Evolutionary conservation across 2,797 vertebrate species (phyloP).

Genomic region (Esox masquinongy): DNA sequence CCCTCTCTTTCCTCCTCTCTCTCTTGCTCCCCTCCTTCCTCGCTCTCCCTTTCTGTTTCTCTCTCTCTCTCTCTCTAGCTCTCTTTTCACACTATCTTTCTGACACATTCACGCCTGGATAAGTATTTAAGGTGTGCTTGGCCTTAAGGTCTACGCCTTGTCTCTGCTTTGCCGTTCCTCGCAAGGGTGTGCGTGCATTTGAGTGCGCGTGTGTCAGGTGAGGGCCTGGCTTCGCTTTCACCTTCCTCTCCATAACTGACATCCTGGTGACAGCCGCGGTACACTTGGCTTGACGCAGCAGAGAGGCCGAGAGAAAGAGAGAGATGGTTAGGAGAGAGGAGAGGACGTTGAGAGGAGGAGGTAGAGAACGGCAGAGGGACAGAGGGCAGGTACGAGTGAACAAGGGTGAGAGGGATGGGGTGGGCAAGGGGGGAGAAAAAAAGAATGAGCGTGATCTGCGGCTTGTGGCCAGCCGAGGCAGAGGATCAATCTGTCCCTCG

Average conservation of each 20-base stretch:
- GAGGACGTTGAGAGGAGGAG: neutral
- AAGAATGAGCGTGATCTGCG: neutral
- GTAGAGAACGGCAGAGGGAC: neutral
- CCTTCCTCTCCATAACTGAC: neutral
- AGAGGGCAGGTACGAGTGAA: neutral
- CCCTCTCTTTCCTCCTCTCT: neutral
- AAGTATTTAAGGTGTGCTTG: slow-evolving; percentile 6
- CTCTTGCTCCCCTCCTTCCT: neutral
- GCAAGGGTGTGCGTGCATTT: neutral
- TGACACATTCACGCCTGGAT: neutral
- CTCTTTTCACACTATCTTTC: neutral
- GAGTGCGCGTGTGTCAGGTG: neutral
- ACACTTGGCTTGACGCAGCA: neutral
- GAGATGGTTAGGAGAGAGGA: neutral
- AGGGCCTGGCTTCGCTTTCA: neutral
- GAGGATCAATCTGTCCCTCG: slow-evolving; percentile 19
- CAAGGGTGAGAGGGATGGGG: neutral
- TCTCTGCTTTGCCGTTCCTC: neutral
- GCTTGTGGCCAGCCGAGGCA: neutral
- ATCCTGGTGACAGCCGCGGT: neutral
- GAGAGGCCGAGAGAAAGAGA: neutral
- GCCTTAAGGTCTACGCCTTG: slow-evolving; percentile 1
- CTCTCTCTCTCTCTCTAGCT: neutral
- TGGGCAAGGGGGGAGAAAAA: neutral
- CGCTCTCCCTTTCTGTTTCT: neutral